Evolutionary conservation across 2,797 vertebrate genomes (phyloP).

Genomic region (Fratercula arctica): DNA sequence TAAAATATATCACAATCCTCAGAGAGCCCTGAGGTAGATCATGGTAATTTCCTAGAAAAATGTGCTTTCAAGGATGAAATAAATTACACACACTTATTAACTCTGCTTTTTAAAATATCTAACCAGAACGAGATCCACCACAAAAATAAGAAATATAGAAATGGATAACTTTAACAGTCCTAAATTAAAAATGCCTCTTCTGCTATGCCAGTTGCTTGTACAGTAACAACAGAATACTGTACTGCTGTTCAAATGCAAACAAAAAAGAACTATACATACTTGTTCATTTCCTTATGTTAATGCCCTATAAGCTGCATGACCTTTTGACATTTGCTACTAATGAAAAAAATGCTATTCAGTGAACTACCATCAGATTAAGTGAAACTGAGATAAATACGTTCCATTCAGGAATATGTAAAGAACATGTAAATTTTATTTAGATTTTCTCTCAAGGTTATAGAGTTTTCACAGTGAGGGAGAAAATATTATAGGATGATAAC

Average conservation of each 20-base stretch:
- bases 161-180: neutral
- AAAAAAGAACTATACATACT: neutral
- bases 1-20: neutral
- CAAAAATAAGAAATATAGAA: neutral
- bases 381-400: neutral
- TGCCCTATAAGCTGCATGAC: neutral
- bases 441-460: neutral
- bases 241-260: neutral
- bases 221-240: neutral
- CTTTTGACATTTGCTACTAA: constrained; percentile 1
- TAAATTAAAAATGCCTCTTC: neutral
- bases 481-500: neutral
- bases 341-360: neutral
- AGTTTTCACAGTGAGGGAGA: neutral
- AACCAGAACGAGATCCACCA: neutral
- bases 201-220: neutral
- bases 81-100: neutral
- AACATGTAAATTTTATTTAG: neutral
- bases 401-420: neutral
- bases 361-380: neutral
- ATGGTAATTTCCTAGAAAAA: neutral
- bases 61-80: neutral
- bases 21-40: neutral
- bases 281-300: neutral
- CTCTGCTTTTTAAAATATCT: neutral